Base-by-base conservation (phyloP, 2,888 invertebrate genomes). In the Acronicta psi region DNA sequence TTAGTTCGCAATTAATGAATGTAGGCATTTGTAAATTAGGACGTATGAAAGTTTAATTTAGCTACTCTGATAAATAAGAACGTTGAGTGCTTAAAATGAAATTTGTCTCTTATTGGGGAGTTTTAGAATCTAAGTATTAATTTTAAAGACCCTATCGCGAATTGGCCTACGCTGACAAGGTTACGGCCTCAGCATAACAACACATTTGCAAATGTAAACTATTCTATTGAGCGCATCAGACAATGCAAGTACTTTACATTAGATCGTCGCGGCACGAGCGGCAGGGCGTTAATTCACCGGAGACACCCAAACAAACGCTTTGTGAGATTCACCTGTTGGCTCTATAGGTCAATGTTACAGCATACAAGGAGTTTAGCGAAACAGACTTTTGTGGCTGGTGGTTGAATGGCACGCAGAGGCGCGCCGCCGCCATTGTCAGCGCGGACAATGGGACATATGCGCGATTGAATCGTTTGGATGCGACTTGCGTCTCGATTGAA, bases 271-370 rank as follows among this genome's bases (percentile, higher is more conserved):
- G 63, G 61, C 71, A 63, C 73, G 59, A 53, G 75, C 74, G 61
- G 68, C 68, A 80, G 80, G 80, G 81, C 80, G 83, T 81, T 87
- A 87, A 88, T 87, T 87, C 85, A 85, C 77, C 76, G 64, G 85
- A 89, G 89, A 89, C 92, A 92, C 92, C 91, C 91, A 93, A 92
- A 93, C 92, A 92, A 90, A 84, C 82, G 86, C 84, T 89, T 88
- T 88, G 88, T 88, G 79, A 85, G 85, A 89, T 83, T 89, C 92
- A 92, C 92, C 92, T 92, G 91, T 91, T 91, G 90, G 90, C 84
- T 91, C 92, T 92, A 91, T 92, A 90, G 93, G 93, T 93, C 92
- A 93, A 93, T 92, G 92, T 91, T 92, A 91, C 91, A 90, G 85
- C 84, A 85, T 76, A 86, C 88, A 90, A 91, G 91, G 91, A 91